Evolutionary conservation across 2,113 vertebrate genomes (phyloP).

Genomic region (Mustelus asterias): DNA sequence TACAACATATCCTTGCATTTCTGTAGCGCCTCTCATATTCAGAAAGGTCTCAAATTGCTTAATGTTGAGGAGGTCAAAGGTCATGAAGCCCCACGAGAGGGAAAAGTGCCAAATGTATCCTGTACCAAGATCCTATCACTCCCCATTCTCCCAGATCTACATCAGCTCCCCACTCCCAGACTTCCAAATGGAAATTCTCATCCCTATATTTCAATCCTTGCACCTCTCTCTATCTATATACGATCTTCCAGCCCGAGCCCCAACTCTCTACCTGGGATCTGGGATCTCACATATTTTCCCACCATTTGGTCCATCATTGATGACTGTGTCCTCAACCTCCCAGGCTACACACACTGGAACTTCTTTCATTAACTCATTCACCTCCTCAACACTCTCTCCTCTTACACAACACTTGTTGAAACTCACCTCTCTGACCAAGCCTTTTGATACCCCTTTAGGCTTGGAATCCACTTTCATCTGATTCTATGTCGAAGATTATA

Average conservation of each 20-base stretch:
- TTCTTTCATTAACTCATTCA: too few species aligned
- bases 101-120: background rate
- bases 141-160: background rate
- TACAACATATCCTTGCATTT: background rate
- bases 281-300: background rate
- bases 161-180: background rate
- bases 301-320: background rate
- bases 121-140: background rate
- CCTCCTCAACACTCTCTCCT: background rate
- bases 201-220: background rate
- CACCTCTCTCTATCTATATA: background rate
- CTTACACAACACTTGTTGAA: background rate
- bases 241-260: background rate
- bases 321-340: background rate
- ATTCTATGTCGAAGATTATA: background rate
- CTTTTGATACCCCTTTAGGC: background rate
- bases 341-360: background rate
- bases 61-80: background rate
- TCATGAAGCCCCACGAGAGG: too few species aligned
- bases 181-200: background rate
- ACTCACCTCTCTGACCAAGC: background rate
- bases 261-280: background rate
- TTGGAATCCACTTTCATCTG: background rate
- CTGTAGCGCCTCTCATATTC: background rate
- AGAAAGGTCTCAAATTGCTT: background rate